Conservation (phyloP, 1,140 invertebrate genomes). For the Teleopsis dalmanni region DNA sequence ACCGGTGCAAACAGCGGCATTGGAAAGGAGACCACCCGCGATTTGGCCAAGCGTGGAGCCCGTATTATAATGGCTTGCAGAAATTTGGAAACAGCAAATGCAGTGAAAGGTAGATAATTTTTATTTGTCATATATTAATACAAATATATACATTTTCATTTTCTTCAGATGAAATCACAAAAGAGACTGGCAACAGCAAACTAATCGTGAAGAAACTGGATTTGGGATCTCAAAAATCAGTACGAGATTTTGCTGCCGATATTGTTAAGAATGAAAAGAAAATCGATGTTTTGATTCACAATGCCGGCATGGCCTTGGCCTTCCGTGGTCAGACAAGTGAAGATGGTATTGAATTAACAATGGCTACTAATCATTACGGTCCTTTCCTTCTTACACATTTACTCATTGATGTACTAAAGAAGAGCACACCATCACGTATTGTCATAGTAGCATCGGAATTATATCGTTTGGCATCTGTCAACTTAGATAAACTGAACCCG, state of each 20-base stretch:
- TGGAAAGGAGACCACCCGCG: constrained; percentile 79
- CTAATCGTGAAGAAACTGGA: constrained; percentile 61
- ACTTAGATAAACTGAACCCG: constrained; percentile 66
- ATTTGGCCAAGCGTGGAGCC: constrained; percentile 73
- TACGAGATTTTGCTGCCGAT: constrained; percentile 27
- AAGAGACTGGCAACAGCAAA: constrained; percentile 53
- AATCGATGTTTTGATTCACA: constrained; percentile 82
- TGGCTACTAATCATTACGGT: constrained; percentile 73
- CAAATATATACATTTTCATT: neutral
- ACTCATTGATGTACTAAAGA: constrained; percentile 56
- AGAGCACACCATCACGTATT: constrained; percentile 50
- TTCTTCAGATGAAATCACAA: constrained; percentile 50
- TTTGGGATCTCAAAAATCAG: constrained; percentile 66
- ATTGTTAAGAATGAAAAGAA: constrained; percentile 52
- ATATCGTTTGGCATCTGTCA: constrained; percentile 47
- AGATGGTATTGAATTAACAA: constrained; percentile 74
- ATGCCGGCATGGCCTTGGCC: constrained; percentile 77
- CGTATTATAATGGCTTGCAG: constrained; percentile 85
- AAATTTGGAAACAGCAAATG: constrained; percentile 64
- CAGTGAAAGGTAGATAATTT: constrained; percentile 54
- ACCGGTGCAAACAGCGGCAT: constrained; percentile 90
- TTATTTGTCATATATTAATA: neutral
- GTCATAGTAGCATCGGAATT: constrained; percentile 37
- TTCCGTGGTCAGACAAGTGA: constrained; percentile 53
- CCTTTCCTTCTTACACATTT: constrained; percentile 79